These are phyloP conservation scores for Buphagus erythrorhynchus DNA, from an alignment of 2,797 vertebrate genomes.

Conservation along the genomic window DNA sequence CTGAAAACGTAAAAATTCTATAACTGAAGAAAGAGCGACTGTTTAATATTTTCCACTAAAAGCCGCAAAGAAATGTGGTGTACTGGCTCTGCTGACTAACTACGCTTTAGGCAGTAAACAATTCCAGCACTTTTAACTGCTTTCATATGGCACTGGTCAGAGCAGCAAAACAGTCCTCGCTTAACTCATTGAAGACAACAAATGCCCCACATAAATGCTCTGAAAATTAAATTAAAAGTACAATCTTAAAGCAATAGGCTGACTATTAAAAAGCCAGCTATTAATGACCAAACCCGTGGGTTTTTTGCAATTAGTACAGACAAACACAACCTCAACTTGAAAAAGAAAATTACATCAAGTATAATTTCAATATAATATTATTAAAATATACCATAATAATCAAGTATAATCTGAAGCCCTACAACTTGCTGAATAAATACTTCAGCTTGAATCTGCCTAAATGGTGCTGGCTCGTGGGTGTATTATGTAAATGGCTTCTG, in stretches of 20 bases:
- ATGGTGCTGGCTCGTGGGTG: conserved; percentile 22
- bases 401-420: background rate
- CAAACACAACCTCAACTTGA: background rate
- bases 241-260: background rate
- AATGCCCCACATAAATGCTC: background rate
- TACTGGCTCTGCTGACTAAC: conserved; percentile 77
- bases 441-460: conserved; percentile 32
- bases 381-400: background rate
- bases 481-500: conserved; percentile 64
- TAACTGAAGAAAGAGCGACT: conserved; percentile 72
- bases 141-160: conserved; percentile 71
- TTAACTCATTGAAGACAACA: conserved; percentile 35
- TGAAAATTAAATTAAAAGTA: background rate
- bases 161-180: background rate
- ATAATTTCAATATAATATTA: background rate
- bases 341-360: background rate
- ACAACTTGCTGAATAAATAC: conserved; percentile 35
- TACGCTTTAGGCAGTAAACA: conserved; percentile 76
- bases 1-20: conserved; percentile 70
- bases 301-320: background rate
- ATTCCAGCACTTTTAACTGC: conserved; percentile 73
- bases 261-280: background rate
- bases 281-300: background rate
- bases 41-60: conserved; percentile 82
- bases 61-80: conserved; percentile 78